Conservation (phyloP, 2,113 vertebrate genomes). For the Cyanoramphus novaezelandiae region DNA sequence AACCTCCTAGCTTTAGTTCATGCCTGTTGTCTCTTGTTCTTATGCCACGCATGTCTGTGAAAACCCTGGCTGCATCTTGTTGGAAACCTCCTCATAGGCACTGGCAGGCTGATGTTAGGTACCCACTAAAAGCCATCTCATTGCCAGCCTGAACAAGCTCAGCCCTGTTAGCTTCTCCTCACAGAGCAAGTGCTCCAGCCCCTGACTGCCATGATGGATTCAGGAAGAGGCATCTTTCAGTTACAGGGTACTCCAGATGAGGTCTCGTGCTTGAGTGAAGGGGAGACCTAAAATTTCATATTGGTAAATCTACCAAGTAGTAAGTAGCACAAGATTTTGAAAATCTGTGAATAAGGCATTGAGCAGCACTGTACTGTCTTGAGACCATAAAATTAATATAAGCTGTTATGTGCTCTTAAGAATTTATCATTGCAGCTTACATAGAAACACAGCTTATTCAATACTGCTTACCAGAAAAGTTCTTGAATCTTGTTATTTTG, state of each 20-base stretch:
- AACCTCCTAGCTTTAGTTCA: not conserved
- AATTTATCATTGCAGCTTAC: not conserved
- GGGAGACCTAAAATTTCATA: not conserved
- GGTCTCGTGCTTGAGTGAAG: not conserved
- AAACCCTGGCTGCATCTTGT: not conserved
- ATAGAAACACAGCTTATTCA: not conserved
- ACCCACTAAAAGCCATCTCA: not conserved
- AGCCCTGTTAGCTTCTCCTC: not conserved
- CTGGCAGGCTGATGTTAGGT: not conserved
- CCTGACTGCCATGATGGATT: not conserved
- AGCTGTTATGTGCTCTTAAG: not conserved
- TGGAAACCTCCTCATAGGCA: not conserved
- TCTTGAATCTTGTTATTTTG: not conserved
- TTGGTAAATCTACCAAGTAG: not conserved
- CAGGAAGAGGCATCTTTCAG: not conserved
- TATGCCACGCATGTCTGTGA: not conserved
- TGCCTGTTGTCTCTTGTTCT: not conserved
- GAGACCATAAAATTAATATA: not conserved
- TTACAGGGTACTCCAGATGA: not conserved
- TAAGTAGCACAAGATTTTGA: not conserved
- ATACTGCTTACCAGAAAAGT: not conserved
- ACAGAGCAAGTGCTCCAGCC: not conserved
- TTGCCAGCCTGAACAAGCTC: not conserved
- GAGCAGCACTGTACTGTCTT: not conserved
- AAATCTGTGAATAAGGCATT: not conserved